Base-by-base conservation (phyloP, 2,797 vertebrate genomes). In the Notoglanidium macrostoma region DNA sequence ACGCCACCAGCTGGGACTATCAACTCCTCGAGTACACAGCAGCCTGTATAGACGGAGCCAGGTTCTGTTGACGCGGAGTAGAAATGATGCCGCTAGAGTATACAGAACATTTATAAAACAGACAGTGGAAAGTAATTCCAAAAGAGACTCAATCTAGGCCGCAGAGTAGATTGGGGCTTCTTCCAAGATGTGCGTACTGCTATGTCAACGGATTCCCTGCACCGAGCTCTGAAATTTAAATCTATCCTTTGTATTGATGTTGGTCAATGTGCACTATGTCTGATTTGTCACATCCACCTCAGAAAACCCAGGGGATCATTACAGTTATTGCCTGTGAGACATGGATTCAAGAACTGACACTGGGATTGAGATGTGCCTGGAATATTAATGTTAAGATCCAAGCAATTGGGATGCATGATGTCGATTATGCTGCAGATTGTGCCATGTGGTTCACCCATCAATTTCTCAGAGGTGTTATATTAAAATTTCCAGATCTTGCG, bases 221-320 rank as follows among this genome's bases (percentile, higher is more conserved):
- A 65, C 57, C 29, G 72, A 81, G 54, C 70, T 79, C 76, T 81
- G 73, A 85, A 87, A 90, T 90, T 86, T 85, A 92, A 90, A 88
- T 91, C 88, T 54, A 86, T 89, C 77, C 82, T 35, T 87, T 70
- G 68, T 67, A 87, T 87, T 23, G 40, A 85, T 79, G 78, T 79
- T 61, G 83, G 89, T 49, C 44, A 76, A 77, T 49, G 73, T 61
- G 21, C 15, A 84, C 72, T 57, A 26, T 72, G 63, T 51, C 49
- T 73, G 80, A 87, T 86, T 85, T 59, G 81, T 40, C 49, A 88
- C 35, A 35, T 35, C 46, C 29, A 70, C 32, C 29, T 83, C 85
- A 81, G 70, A 86, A 67, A 79, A 84, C 84, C 85, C 51, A 87
- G 84, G 78, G 67, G 72, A 90, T 91, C 87, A 82, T 90, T 88